These are phyloP conservation scores for Portunus trituberculatus DNA, from an alignment of 1,140 invertebrate genomes.

Conservation along the genomic window DNA sequence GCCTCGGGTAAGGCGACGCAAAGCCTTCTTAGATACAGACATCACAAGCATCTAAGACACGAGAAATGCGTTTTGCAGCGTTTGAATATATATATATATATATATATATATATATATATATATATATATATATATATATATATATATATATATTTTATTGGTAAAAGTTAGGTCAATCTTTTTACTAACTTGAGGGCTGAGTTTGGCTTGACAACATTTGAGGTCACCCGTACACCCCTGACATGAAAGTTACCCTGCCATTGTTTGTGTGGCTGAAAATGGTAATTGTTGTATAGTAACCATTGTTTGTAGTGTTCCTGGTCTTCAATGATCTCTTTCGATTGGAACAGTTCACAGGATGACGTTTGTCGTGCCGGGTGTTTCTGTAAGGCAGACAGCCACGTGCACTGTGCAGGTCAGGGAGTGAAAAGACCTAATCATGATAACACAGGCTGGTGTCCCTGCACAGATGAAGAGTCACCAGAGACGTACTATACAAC, in stretches of 20 bases:
- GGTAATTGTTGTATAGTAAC: too few species aligned
- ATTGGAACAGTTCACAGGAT: too few species aligned
- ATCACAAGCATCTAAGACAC: not conserved
- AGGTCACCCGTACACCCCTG: too few species aligned
- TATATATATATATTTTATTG: not conserved
- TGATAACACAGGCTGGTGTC: not conserved
- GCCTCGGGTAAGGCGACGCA: too few species aligned
- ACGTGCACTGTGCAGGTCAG: not conserved
- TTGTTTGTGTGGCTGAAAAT: too few species aligned
- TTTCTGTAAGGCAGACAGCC: not conserved
- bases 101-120: conserved; percentile 29
- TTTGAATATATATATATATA: not conserved
- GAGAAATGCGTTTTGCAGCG: not conserved
- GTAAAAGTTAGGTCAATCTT: not conserved
- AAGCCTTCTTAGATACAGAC: not conserved
- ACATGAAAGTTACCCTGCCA: too few species aligned
- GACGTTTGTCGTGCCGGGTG: too few species aligned
- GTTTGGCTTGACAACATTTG: too few species aligned
- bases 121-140: conserved; percentile 32
- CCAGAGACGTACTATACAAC: not conserved
- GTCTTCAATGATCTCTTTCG: too few species aligned
- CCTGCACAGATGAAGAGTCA: not conserved
- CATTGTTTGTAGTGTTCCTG: too few species aligned
- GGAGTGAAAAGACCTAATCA: not conserved
- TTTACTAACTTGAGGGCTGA: too few species aligned